A percentile compares a stretch with the other conserved stretches of the same genome.
These are phyloP conservation scores for Petromus typicus DNA, from an alignment of 2,113 vertebrate species.

Conservation along the genomic window DNA sequence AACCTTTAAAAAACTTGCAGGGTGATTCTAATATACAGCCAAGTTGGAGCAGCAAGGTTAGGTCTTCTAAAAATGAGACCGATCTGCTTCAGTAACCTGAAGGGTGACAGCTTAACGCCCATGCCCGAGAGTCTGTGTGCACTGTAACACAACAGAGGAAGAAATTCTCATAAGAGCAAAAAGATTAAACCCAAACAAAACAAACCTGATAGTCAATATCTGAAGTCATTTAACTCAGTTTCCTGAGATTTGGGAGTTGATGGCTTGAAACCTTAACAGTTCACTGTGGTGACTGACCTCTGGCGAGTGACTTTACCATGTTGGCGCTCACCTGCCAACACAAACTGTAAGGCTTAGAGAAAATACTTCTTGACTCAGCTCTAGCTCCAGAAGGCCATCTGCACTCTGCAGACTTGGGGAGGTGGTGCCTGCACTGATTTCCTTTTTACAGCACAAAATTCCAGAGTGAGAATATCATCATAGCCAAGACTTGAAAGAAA, in stretches of 20 bases:
- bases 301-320: not conserved
- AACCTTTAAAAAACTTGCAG: not conserved
- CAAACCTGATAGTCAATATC: not conserved
- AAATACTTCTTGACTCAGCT: not conserved
- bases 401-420: not conserved
- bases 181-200: not conserved
- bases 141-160: not conserved
- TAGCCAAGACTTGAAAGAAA: not conserved
- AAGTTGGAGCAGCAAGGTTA: not conserved
- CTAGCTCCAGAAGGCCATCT: not conserved
- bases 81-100: not conserved
- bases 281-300: not conserved
- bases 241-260: not conserved
- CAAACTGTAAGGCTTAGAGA: not conserved
- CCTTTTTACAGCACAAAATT: slow-evolving; percentile 31
- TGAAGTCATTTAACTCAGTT: not conserved
- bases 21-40: not conserved
- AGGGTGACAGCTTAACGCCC: not conserved
- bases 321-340: not conserved
- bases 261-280: not conserved
- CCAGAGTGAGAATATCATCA: not conserved
- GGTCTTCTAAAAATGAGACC: not conserved
- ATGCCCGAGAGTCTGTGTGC: not conserved
- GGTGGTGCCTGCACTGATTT: not conserved
- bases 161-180: not conserved